Evolutionary conservation across 2,797 vertebrate genomes (phyloP).

Genomic region (Rhyacichthys aspro): DNA sequence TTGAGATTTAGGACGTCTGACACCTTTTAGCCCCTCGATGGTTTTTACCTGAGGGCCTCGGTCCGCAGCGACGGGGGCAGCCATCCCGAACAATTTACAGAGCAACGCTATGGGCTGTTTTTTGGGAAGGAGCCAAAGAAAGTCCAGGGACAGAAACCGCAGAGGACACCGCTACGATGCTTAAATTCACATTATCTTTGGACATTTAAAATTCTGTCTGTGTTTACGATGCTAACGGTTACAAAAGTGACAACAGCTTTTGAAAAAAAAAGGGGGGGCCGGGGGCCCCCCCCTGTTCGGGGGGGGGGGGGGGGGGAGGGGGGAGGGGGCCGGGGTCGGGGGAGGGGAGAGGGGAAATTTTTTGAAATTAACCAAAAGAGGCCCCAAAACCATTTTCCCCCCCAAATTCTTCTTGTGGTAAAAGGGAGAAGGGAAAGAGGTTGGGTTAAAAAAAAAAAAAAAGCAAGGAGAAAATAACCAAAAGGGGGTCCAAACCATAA

Average conservation of each 20-base stretch:
- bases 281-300: slow-evolving; percentile 73
- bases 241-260: not conserved
- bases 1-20: slow-evolving; percentile 59
- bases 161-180: no score
- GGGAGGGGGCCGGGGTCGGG: no score
- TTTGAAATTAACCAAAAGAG: slow-evolving; percentile 6
- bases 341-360: no score
- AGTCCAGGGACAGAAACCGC: not conserved
- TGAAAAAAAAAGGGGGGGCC: no score
- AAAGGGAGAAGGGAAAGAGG: no score
- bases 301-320: slow-evolving; percentile 55
- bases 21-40: slow-evolving; percentile 56
- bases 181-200: not conserved
- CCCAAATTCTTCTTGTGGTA: no score
- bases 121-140: slow-evolving; percentile 29
- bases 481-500: no score
- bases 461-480: no score
- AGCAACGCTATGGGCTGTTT: slow-evolving; percentile 4
- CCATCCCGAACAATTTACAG: slow-evolving; percentile 34
- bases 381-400: no score
- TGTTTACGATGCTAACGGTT: slow-evolving; percentile 10
- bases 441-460: no score
- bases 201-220: slow-evolving; percentile 20
- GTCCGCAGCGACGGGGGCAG: slow-evolving; percentile 33
- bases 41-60: slow-evolving; percentile 36